Conservation (phyloP, 2,888 invertebrate species). For the Thymelicus sylvestris region DNA sequence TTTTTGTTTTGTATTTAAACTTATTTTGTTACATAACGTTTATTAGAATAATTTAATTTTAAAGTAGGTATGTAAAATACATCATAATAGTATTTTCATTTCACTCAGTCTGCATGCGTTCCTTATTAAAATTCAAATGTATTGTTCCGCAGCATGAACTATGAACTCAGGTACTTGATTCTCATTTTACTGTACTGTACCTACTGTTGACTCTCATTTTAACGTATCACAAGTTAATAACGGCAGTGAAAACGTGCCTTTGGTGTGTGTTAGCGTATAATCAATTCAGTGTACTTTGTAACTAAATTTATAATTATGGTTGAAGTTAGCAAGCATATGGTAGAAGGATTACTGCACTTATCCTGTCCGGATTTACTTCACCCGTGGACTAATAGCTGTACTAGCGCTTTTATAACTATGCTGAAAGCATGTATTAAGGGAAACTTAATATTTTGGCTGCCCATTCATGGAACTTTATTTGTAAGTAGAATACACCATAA, state of each 20-base stretch:
- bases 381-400: constrained; percentile 67
- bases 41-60: no score
- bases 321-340: constrained; percentile 69
- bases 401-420: constrained; percentile 58
- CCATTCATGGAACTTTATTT: constrained; percentile 48
- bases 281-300: background rate
- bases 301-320: constrained; percentile 55
- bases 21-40: no score
- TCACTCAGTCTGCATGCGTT: background rate
- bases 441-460: constrained; percentile 56
- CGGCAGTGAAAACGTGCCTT: background rate
- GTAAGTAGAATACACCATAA: constrained; percentile 13
- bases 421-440: constrained; percentile 55
- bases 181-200: no score
- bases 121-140: background rate
- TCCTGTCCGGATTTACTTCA: constrained; percentile 64
- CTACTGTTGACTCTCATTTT: background rate
- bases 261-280: background rate
- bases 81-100: background rate
- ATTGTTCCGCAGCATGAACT: constrained; percentile 13
- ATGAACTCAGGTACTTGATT: background rate
- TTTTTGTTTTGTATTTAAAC: no score
- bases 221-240: background rate
- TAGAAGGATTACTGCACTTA: constrained; percentile 48
- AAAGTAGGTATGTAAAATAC: no score